phyloP scores from a whole-genome alignment of 2,888 invertebrate species.

The Mylabris sibirica region DNA sequence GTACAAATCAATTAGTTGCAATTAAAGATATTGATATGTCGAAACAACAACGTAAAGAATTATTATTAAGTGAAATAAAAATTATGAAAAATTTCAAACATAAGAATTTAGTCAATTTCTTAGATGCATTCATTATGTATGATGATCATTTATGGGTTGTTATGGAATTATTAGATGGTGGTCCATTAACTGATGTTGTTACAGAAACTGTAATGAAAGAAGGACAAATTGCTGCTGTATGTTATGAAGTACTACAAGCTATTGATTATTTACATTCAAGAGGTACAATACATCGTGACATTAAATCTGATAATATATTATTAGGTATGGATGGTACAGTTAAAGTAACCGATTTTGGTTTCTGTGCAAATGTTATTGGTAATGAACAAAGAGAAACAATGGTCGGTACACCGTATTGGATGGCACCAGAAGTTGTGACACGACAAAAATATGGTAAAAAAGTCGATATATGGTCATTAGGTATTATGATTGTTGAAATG shows the following conservation, averaged over 20 bases:
- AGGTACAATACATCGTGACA: slow-evolving; percentile 93
- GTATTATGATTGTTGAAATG: slow-evolving; percentile 99
- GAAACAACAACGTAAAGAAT: slow-evolving; percentile 94
- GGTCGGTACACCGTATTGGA: slow-evolving; percentile 99
- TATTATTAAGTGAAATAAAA: slow-evolving; percentile 93
- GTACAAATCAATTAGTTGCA: slow-evolving; percentile 80
- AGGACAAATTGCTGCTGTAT: slow-evolving; percentile 94
- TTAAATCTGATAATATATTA: slow-evolving; percentile 96
- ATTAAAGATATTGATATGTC: slow-evolving; percentile 96
- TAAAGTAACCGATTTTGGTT: slow-evolving; percentile 96
- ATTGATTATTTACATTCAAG: slow-evolving; percentile 88
- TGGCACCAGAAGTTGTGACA: slow-evolving; percentile 95
- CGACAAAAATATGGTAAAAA: slow-evolving; percentile 90
- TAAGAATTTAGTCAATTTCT: slow-evolving; percentile 93
- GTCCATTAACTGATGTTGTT: slow-evolving; percentile 95
- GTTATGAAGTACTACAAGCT: slow-evolving; percentile 87
- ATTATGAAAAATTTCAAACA: slow-evolving; percentile 92
- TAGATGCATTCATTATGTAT: slow-evolving; percentile 87
- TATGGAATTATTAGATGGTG: slow-evolving; percentile 95
- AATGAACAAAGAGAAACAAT: slow-evolving; percentile 96
- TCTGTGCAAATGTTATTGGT: slow-evolving; percentile 95
- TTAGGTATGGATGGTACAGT: slow-evolving; percentile 92
- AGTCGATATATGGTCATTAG: slow-evolving; percentile 91
- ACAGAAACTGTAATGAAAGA: slow-evolving; percentile 98
- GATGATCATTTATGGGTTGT: slow-evolving; percentile 95